Conservation (phyloP, 2,797 vertebrate genomes). For the Eospalax fontanierii region DNA sequence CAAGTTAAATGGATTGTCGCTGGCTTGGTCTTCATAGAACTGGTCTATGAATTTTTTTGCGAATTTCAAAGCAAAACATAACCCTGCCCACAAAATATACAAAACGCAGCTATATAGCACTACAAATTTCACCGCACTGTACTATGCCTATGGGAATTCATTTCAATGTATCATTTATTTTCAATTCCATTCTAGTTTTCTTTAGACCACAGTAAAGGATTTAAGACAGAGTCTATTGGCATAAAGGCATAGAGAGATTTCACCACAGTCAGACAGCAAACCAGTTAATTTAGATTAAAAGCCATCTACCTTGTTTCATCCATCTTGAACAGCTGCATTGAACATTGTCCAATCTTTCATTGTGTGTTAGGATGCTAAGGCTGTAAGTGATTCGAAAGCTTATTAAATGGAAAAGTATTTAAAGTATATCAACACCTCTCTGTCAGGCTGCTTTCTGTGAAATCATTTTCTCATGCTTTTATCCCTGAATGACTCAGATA, state of each 20-base stretch:
- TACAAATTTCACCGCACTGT: background rate
- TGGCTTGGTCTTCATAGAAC: background rate
- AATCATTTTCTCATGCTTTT: slow-evolving; percentile 52
- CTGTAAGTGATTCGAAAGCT: background rate
- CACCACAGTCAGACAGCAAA: background rate
- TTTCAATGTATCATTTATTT: slow-evolving; percentile 17
- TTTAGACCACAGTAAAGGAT: slow-evolving; percentile 6
- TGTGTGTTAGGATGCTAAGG: background rate
- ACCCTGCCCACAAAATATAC: slow-evolving; percentile 18
- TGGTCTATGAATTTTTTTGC: background rate
- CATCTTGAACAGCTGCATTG: background rate
- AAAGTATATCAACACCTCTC: slow-evolving; percentile 39
- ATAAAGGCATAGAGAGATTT: background rate
- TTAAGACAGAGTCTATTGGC: background rate
- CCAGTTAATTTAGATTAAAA: slow-evolving; percentile 52
- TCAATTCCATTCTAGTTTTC: slow-evolving; percentile 19
- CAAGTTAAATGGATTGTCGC: slow-evolving; percentile 3
- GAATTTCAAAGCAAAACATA: background rate
- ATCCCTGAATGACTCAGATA: slow-evolving; percentile 6
- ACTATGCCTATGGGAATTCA: background rate
- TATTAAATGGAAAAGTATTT: slow-evolving; percentile 43
- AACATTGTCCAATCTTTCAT: background rate
- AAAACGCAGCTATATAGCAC: background rate
- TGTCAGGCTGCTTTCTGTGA: slow-evolving; percentile 49
- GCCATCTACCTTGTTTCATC: background rate